A percentile compares a stretch with the other conserved stretches of the same genome.
Conservation (phyloP, 2,797 vertebrate genomes). For the Eulemur rubriventer region DNA sequence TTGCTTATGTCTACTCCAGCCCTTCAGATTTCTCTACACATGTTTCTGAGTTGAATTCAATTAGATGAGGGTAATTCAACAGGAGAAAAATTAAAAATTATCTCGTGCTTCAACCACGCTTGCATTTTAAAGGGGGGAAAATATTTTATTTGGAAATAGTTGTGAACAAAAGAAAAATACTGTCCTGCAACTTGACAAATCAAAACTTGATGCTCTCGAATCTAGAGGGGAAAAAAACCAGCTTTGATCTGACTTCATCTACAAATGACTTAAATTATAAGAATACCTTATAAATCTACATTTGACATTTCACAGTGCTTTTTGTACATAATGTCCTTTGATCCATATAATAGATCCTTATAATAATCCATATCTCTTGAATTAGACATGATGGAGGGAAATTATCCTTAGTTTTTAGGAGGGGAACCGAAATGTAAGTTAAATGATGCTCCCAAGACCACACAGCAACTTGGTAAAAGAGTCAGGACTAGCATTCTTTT, state of each 20-base stretch:
- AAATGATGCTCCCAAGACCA: neutral
- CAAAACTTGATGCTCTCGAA: neutral
- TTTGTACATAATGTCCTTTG: neutral
- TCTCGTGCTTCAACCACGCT: neutral
- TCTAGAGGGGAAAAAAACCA: neutral
- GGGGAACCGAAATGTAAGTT: neutral
- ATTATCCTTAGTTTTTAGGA: neutral
- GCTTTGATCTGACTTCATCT: neutral
- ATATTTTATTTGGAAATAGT: neutral
- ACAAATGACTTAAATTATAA: neutral
- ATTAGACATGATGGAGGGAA: neutral
- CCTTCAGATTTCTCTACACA: neutral
- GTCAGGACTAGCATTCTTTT: neutral
- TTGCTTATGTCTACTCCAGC: neutral
- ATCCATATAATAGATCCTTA: neutral
- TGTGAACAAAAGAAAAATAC: neutral
- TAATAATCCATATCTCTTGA: neutral
- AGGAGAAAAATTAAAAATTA: neutral
- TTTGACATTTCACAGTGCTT: neutral
- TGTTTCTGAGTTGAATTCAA: neutral
- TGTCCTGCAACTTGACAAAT: neutral
- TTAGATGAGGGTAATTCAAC: neutral
- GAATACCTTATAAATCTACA: neutral
- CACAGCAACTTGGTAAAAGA: neutral
- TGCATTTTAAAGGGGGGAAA: neutral